Percentiles rank a stretch among this genome's conserved stretches.
Evolutionary conservation across 2,888 invertebrate genomes (phyloP).

Genomic region (Brachyptera risi): DNA sequence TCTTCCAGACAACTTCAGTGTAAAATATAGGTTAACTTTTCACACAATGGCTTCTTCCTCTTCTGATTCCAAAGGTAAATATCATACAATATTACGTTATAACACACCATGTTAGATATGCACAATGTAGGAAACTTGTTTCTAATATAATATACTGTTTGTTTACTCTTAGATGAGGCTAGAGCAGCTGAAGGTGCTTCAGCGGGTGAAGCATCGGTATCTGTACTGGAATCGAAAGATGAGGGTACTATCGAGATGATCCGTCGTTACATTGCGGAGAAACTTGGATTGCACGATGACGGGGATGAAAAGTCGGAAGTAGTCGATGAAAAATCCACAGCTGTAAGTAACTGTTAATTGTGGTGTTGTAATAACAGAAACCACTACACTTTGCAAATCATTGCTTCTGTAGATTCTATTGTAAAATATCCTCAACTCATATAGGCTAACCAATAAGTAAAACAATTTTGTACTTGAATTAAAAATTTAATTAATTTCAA

Average conservation of each 20-base stretch:
- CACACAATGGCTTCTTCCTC: constrained; percentile 15
- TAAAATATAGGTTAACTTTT: not conserved
- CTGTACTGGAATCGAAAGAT: constrained; percentile 38
- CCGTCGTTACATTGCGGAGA: constrained; percentile 60
- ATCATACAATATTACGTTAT: too few relatives aligned
- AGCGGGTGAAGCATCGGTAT: not conserved
- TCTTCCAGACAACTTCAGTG: too few relatives aligned
- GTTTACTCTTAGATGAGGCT: not conserved
- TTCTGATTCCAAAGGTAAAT: constrained; percentile 15
- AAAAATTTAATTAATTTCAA: too few relatives aligned
- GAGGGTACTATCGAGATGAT: constrained; percentile 59
- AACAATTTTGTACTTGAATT: too few relatives aligned
- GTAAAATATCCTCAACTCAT: too few relatives aligned
- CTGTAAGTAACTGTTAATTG: too few relatives aligned
- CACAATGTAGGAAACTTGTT: not conserved
- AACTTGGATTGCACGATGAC: constrained; percentile 56
- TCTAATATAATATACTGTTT: not conserved
- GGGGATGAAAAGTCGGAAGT: constrained; percentile 36
- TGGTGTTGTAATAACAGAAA: too few relatives aligned
- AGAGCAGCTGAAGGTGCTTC: not conserved
- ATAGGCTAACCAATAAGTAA: too few relatives aligned
- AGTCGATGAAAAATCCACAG: constrained; percentile 19
- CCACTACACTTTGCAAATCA: too few relatives aligned
- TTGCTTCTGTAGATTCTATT: too few relatives aligned
- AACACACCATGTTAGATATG: too few relatives aligned